A percentile compares a stretch with the other conserved stretches of the same genome.
Conservation (phyloP, 1,140 invertebrate genomes). For the Lineus longissimus region DNA sequence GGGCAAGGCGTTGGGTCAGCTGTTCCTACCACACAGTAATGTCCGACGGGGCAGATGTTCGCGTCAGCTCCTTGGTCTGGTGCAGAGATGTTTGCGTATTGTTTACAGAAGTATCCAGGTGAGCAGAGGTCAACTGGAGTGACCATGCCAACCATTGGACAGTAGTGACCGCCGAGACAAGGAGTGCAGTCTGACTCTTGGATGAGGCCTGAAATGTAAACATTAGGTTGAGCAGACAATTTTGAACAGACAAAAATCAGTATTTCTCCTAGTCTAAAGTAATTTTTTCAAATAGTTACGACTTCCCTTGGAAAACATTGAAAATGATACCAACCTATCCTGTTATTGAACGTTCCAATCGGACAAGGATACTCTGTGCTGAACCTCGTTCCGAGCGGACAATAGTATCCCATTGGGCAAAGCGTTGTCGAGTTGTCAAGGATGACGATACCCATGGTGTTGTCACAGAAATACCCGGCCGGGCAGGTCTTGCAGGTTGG, state of each 20-base stretch:
- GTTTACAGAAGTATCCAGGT: slow-evolving; percentile 46
- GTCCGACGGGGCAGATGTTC: slow-evolving; percentile 41
- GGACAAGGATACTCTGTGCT: slow-evolving; percentile 42
- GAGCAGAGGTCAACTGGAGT: slow-evolving; percentile 35
- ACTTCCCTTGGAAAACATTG: no score
- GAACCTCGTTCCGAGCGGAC: slow-evolving; percentile 38
- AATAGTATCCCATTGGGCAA: slow-evolving; percentile 44
- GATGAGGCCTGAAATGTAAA: slow-evolving; percentile 25
- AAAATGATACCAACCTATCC: slow-evolving; percentile 6
- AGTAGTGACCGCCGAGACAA: slow-evolving; percentile 44
- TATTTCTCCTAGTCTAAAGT: no score
- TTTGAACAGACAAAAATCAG: neutral
- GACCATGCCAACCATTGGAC: slow-evolving; percentile 41
- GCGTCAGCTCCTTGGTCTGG: slow-evolving; percentile 45
- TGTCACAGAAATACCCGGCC: slow-evolving; percentile 47
- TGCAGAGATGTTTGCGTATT: slow-evolving; percentile 41
- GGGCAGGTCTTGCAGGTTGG: slow-evolving; percentile 37
- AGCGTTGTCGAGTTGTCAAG: slow-evolving; percentile 43
- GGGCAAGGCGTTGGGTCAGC: slow-evolving; percentile 35
- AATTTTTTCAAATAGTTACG: no score
- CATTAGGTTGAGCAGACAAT: neutral
- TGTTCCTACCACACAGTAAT: slow-evolving; percentile 40
- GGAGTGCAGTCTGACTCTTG: slow-evolving; percentile 31
- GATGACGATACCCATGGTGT: slow-evolving; percentile 37
- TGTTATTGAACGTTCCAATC: slow-evolving; percentile 37